Conservation (phyloP, 2,797 vertebrate species). For the Amblyraja radiata region DNA sequence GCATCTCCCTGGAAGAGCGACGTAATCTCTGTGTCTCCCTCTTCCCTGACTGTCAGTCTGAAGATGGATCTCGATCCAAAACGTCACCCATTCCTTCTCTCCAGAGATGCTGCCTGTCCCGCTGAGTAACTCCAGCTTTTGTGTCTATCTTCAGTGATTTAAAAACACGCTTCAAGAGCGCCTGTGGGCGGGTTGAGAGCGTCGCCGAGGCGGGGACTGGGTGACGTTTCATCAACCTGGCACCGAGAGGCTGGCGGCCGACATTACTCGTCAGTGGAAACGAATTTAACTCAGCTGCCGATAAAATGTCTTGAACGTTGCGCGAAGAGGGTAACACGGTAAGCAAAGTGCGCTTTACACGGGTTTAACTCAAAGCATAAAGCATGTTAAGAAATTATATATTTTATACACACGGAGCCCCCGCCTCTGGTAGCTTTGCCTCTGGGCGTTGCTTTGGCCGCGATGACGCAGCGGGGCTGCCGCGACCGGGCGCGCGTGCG, state of each 20-base stretch:
- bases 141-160: too few species aligned
- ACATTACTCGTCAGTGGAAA: too few species aligned
- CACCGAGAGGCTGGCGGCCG: neutral
- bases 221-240: neutral
- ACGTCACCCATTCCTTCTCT: too few species aligned
- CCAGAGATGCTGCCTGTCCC: too few species aligned
- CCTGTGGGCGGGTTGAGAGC: neutral
- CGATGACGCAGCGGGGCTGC: neutral
- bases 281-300: neutral
- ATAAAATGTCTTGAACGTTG: neutral
- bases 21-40: too few species aligned
- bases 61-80: too few species aligned
- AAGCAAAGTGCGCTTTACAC: neutral
- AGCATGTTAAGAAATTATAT: neutral
- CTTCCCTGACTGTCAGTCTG: too few species aligned
- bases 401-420: neutral
- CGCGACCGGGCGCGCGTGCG: neutral
- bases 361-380: too few species aligned
- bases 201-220: neutral
- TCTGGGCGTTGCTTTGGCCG: neutral
- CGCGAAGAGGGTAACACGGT: neutral
- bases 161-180: too few species aligned
- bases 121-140: too few species aligned
- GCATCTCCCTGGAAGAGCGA: too few species aligned
- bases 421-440: neutral